Evolutionary conservation across 1,140 invertebrate genomes (phyloP).

Genomic region (Atta colombica): DNA sequence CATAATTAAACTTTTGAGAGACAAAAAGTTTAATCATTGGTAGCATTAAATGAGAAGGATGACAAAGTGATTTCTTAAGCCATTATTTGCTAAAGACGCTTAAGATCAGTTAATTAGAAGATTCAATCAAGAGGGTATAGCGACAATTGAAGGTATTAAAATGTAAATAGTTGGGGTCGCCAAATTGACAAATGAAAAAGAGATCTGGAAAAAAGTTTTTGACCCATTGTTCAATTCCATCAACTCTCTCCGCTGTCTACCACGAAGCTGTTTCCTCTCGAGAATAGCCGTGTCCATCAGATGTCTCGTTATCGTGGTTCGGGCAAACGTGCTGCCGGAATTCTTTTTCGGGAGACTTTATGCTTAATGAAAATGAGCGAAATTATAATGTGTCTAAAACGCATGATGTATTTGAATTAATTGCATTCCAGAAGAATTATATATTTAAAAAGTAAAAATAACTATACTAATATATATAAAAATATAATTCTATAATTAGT

Average conservation of each 20-base stretch:
- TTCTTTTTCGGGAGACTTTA: conserved; percentile 74
- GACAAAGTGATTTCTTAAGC: conserved; percentile 36
- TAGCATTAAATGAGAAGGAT: neutral
- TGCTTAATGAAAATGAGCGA: conserved; percentile 81
- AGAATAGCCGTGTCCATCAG: conserved; percentile 85
- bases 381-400: conserved; percentile 70
- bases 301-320: conserved; percentile 83
- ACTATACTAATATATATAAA: neutral
- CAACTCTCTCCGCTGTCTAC: conserved; percentile 58
- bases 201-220: conserved; percentile 70
- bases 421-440: conserved; percentile 12
- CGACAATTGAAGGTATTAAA: conserved; percentile 62
- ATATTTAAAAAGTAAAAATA: conserved; percentile 1
- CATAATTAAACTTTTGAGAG: neutral
- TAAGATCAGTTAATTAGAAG: conserved; percentile 36
- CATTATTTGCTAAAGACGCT: conserved; percentile 22
- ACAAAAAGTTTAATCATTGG: neutral
- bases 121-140: neutral
- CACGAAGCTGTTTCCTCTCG: conserved; percentile 74
- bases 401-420: conserved; percentile 40
- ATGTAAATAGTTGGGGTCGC: conserved; percentile 66
- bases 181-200: conserved; percentile 70
- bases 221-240: conserved; percentile 80
- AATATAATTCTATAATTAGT: neutral
- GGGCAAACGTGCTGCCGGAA: conserved; percentile 64